Base-by-base conservation (phyloP, 2,888 invertebrate species). In the Chrysopilus asiliformis region DNA sequence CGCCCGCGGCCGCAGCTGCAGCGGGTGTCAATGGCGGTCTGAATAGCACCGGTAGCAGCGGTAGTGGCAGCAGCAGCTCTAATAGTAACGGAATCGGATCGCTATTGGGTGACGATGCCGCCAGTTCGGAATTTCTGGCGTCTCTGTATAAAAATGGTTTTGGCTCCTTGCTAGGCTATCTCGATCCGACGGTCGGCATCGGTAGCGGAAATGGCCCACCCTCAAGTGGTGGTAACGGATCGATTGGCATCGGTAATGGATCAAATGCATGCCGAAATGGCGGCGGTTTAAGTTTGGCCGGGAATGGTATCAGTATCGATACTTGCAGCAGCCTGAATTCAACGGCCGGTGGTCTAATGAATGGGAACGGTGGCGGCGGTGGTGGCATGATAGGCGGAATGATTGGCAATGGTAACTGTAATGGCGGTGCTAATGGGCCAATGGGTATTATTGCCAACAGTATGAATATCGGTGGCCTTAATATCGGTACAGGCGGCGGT, bases 111-210 rank as follows among this genome's bases (percentile, higher is more conserved):
- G 58, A 55, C 34, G 61, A 58, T 26, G 49, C 59, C 2, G 49
- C 59, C 2, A 73, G 75, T 36, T 67, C 70, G 35, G 76, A 79
- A 51, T 64, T 79, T 47, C 62, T 80, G 31, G 73, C 78, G 41
- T 76, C 78, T 43, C 67, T 82, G 45, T 82, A 79, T 65, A 81
- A 81, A 63, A 73, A 74, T 47, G 75, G 75, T 36, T 59, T 74
- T 37, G 68, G 67, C 35, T 68, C 70, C n/a, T 58, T 71, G 39
- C 60, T 69, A 39, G 64, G 60, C 45, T 66, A 65, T 50, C 58
- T 67, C 50, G 67, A 66, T 48, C 58, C 53, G 51, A 22, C 36
- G 15, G 12, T 36, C 4, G 31, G 31, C n/a, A n/a, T n/a, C n/a
- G 60, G 48, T 57, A 57, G 53, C 36, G 37, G 25, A 6, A 40